Evolutionary conservation across 2,113 vertebrate genomes (phyloP).

Genomic region (Suricata suricatta): DNA sequence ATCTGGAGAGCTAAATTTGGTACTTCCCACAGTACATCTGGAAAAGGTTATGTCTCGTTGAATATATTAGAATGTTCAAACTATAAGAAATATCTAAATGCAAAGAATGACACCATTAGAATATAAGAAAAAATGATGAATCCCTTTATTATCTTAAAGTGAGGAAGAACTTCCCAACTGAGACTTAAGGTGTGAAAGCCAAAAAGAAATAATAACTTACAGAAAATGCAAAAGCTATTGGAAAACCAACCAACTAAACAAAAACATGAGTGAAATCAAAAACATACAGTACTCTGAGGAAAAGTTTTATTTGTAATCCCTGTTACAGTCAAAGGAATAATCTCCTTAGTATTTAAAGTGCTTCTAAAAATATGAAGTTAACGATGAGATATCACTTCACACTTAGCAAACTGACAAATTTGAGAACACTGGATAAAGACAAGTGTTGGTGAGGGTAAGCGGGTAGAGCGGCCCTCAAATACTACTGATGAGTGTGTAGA

Average conservation of each 20-base stretch:
- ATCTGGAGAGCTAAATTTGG: neutral
- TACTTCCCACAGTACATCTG: neutral
- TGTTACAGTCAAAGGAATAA: neutral
- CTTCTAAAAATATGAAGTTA: neutral
- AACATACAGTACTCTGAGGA: neutral
- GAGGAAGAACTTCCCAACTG: neutral
- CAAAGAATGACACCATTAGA: neutral
- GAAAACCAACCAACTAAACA: neutral
- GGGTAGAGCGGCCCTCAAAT: neutral
- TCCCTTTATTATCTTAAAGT: neutral
- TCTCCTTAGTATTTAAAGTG: neutral
- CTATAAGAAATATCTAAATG: neutral
- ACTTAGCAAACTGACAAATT: neutral
- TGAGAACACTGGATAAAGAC: neutral
- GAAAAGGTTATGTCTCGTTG: neutral
- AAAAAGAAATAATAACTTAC: conserved; percentile 16
- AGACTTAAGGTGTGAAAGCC: neutral
- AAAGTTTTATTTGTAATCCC: neutral
- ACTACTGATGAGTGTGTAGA: neutral
- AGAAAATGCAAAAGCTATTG: conserved; percentile 1
- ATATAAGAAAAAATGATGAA: neutral
- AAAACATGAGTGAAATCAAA: neutral
- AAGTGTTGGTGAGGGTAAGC: neutral
- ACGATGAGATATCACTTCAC: neutral
- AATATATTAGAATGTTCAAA: neutral